A percentile compares a stretch with the other conserved stretches of the same genome.
phyloP scores from a whole-genome alignment of 2,113 vertebrate species.

The Brachirus orientalis region DNA sequence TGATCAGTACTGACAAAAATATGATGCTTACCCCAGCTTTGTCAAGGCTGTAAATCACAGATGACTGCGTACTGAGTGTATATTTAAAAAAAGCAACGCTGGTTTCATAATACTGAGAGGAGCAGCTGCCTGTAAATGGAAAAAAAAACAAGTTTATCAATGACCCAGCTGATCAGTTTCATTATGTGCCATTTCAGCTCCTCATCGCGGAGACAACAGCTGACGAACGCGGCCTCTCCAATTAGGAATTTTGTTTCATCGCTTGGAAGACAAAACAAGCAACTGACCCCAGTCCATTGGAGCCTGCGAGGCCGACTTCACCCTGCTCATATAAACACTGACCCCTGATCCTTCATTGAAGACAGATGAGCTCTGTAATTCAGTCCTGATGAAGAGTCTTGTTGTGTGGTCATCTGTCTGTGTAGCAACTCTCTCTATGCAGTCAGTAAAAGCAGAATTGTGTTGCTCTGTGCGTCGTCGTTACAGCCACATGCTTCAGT shows the following conservation, averaged over 20 bases:
- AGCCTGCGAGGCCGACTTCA: constrained; percentile 20
- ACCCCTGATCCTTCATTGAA: constrained; percentile 6
- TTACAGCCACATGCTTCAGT: constrained; percentile 10
- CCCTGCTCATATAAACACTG: background rate
- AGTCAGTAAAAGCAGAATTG: constrained; percentile 11
- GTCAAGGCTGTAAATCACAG: background rate
- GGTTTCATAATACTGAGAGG: constrained; percentile 39
- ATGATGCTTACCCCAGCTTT: background rate
- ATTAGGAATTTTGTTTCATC: background rate
- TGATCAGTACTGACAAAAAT: too few species aligned
- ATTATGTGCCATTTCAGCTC: constrained; percentile 3
- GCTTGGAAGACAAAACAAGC: background rate
- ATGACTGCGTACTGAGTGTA: background rate
- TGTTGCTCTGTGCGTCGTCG: background rate
- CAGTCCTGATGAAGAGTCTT: constrained; percentile 17
- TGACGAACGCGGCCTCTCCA: background rate
- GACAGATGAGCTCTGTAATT: background rate
- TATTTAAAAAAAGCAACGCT: constrained; percentile 18
- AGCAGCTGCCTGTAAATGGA: constrained; percentile 43
- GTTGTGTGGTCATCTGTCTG: background rate
- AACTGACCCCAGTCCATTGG: background rate
- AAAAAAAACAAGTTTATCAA: constrained; percentile 7
- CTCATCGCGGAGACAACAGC: background rate
- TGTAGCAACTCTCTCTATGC: background rate
- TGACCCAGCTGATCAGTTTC: constrained; percentile 11